Conservation (phyloP, 2,113 vertebrate species). For the Petroica traversi region DNA sequence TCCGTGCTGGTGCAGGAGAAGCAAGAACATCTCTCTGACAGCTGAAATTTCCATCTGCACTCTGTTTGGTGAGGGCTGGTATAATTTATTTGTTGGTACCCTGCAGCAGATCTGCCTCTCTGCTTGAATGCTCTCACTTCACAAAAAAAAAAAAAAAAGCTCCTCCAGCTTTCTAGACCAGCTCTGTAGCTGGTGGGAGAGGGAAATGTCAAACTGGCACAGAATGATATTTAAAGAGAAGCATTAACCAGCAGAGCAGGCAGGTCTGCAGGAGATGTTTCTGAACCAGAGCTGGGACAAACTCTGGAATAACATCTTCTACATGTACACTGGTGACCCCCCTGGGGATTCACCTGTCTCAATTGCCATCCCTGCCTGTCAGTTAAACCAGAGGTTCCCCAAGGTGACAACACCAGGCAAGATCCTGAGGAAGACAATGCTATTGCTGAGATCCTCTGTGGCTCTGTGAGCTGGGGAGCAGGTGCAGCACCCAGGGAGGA, state of each 20-base stretch:
- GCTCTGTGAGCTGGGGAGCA: background rate
- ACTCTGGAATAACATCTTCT: background rate
- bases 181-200: background rate
- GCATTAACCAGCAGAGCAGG: background rate
- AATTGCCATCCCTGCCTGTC: background rate
- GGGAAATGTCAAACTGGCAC: background rate
- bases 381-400: background rate
- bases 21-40: background rate
- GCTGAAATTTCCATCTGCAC: background rate
- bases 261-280: background rate
- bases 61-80: background rate
- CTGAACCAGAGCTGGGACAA: background rate
- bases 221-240: background rate
- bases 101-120: background rate
- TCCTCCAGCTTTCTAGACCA: background rate
- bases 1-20: background rate
- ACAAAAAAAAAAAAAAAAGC: background rate
- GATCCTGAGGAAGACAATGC: background rate
- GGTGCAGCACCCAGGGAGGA: background rate
- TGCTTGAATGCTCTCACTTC: background rate
- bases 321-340: fast-evolving
- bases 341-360: background rate
- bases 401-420: background rate
- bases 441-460: background rate
- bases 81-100: background rate